Conservation (phyloP, 2,113 vertebrate genomes). For the Chaetura pelagica region DNA sequence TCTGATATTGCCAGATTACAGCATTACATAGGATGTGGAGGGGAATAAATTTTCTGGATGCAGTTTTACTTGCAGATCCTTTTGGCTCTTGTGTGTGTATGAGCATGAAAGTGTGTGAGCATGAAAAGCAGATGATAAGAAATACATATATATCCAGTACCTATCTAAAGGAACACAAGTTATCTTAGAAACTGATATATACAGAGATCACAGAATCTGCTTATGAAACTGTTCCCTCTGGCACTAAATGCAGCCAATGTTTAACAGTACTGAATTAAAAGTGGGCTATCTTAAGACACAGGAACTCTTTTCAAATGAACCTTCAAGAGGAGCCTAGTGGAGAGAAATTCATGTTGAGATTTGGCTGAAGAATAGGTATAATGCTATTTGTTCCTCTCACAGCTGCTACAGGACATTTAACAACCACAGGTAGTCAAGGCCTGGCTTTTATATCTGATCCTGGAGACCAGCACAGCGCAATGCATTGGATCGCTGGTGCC, state of each 20-base stretch:
- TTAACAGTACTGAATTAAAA: constrained; percentile 19
- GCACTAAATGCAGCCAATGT: neutral
- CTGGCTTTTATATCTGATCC: neutral
- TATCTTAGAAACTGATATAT: constrained; percentile 43
- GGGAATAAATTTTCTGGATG: neutral
- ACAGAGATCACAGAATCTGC: constrained; percentile 27
- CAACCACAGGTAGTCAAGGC: neutral
- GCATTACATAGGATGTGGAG: neutral
- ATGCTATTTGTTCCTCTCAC: neutral
- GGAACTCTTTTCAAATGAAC: constrained; percentile 5
- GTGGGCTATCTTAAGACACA: neutral
- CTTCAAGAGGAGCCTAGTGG: neutral
- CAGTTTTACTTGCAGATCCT: neutral
- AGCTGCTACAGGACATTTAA: neutral
- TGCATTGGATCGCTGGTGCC: fast-evolving
- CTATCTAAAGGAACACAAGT: neutral
- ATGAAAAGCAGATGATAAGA: constrained; percentile 23
- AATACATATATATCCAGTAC: neutral
- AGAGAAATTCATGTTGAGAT: neutral
- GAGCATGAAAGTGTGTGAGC: neutral
- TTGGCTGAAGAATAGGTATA: neutral
- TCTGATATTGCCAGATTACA: neutral
- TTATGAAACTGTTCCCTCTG: constrained; percentile 10
- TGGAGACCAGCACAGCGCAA: neutral
- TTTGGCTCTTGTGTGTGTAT: neutral